Conservation (phyloP, 2,797 vertebrate species). For the Stomatorhinus walkeri region DNA sequence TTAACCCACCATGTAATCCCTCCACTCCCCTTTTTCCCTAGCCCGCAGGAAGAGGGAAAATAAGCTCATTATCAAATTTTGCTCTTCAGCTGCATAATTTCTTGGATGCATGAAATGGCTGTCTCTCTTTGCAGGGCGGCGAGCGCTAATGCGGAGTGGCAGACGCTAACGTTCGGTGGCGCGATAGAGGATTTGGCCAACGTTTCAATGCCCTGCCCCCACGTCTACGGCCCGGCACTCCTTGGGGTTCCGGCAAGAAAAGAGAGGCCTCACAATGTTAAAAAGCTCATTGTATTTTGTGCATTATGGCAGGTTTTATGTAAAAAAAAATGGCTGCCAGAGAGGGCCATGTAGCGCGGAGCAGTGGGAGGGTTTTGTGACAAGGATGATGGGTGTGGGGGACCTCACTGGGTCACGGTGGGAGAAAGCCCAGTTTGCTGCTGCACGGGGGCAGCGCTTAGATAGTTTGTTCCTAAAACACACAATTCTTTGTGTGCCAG, state of each 20-base stretch:
- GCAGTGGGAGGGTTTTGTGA: neutral
- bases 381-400: neutral
- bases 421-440: slow-evolving; percentile 28
- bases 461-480: slow-evolving; percentile 35
- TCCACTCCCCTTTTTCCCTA: slow-evolving; percentile 42
- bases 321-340: neutral
- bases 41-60: slow-evolving; percentile 43
- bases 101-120: slow-evolving; percentile 56
- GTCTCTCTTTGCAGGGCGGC: slow-evolving; percentile 49
- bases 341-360: neutral
- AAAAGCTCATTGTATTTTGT: slow-evolving; percentile 1
- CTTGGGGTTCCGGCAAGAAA: neutral
- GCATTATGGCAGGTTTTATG: neutral
- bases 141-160: slow-evolving; percentile 38
- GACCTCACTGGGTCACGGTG: slow-evolving; percentile 25
- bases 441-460: slow-evolving; percentile 21
- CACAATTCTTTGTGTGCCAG: slow-evolving; percentile 31
- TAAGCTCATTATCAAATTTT: slow-evolving; percentile 65
- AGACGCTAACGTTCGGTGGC: slow-evolving; percentile 52
- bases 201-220: neutral
- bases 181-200: slow-evolving; percentile 20
- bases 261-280: neutral
- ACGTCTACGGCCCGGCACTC: neutral
- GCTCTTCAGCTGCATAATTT: slow-evolving; percentile 57
- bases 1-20: slow-evolving; percentile 60